Base-by-base conservation (phyloP, 2,113 vertebrate genomes). In the Trochalopteron elliotii region DNA sequence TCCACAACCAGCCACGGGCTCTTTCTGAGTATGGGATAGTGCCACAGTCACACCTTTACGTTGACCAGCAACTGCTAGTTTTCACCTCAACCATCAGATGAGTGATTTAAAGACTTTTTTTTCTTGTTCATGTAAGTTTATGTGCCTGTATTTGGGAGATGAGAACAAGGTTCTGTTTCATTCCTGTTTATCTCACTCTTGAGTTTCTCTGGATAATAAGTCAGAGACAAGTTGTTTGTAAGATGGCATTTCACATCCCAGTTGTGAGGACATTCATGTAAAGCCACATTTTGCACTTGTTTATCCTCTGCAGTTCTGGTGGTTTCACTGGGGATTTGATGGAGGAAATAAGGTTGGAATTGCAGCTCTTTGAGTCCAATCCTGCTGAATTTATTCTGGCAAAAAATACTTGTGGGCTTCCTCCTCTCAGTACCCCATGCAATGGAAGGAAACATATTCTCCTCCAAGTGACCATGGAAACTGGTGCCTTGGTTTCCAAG, bases 391-490 rank as follows among this genome's bases (percentile, higher is more conserved):
- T 64, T 86, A 37, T 50, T 74, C 68, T 10, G 14, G 39, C 7
- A 74, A 78, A 91, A 90, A 83, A 91, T 16, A 1, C 52, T 64
- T 49, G 15, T 75, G 67, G 30, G 14, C 52, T 91, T 92, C 81
- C 52, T 88, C 11, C 63, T 90, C 44, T 35, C 55, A 79, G 78
- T 87, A 76, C 27, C 35, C 50, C 69, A 45, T 4, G 52, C 49
- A 70, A 88, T 59, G 78, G 86, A 92, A 94, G 72, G 59, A 92
- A 97, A 69, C 67, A 40, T 75, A 67, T 35, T 55, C 28, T 87
- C 7, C 31, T 90, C 53, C 44, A 95, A 95, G 97, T 96, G 95
- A 89, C 95, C 94, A 97, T 96, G 94, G 97, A 86, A 97, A 97
- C 97, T 81, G 80, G 74, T 75, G 75, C 64, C 77, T 95, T 79